Evolutionary conservation across 2,888 invertebrate genomes (phyloP), one percentile per base, ranked within the genome.

Genomic region (Dasysyrphus tricinctus): DNA sequence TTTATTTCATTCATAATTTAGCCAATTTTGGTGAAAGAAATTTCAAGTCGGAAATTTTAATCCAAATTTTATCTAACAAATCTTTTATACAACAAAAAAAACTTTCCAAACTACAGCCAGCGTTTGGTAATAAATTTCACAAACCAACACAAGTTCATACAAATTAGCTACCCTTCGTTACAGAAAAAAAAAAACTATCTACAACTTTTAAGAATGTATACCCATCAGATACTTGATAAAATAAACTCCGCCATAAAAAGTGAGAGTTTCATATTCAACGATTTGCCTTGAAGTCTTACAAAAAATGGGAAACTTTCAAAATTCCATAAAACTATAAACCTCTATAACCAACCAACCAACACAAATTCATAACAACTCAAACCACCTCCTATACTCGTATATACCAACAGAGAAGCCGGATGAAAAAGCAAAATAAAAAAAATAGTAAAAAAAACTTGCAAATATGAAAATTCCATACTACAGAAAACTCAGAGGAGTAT

Each of bases 381-480:
- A 34, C 32, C 49, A 44, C 73, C 59, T 54, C 56, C 72, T 42
- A 14, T 14, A 42, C 14, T n/a, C n/a, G 5, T 44, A 47, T 24
- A 32, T 29, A 54, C 24, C 19, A 7, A 9, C 12, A 6, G 8
- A 37, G 16, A 65, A 16, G 47, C 47, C 34, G 19, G 19, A 67
- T 37, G 19, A 5, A 47, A 47, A 16, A 65, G 6, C 0, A 61
- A 34, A 14, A 8, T 9, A 56, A n/a, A n/a, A n/a, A n/a, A n/a
- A n/a, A n/a, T n/a, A n/a, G n/a, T 9, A 8, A 57, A 16, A 16
- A 11, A 57, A 47, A 47, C 29, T 32, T 49, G 70, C 37, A 72
- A 57, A 80, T 84, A 72, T 75, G 83, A 84, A 65, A 75, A 80
- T 67, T 84, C 65, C 70, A 74, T 42, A 57, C 12, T 19, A 16